Conservation (phyloP, 2,113 vertebrate species). For the Apodemus sylvaticus region DNA sequence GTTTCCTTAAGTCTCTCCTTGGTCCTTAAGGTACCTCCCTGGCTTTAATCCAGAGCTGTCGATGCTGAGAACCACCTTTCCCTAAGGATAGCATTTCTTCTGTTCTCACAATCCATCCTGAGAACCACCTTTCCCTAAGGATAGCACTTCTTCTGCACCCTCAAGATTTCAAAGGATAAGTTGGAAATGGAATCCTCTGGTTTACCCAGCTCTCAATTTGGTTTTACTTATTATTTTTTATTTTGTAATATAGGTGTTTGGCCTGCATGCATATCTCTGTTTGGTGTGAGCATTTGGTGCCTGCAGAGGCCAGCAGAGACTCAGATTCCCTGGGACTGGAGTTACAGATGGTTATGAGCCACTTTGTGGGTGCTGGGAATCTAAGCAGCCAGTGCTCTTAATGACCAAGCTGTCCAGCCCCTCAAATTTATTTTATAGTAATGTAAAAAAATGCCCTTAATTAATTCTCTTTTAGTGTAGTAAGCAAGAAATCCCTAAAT, state of each 20-base stretch:
- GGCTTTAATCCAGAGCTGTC: neutral
- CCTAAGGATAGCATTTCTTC: neutral
- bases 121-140: neutral
- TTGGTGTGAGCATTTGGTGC: neutral
- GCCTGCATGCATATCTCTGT: neutral
- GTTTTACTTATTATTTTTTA: neutral
- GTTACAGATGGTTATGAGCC: no score
- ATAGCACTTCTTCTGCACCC: neutral
- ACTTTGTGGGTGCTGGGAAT: neutral
- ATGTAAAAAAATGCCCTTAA: neutral
- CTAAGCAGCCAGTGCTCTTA: neutral
- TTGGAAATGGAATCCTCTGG: constrained; percentile 3
- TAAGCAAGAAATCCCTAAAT: neutral
- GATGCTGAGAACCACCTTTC: neutral
- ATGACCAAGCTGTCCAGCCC: neutral
- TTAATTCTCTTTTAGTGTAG: neutral
- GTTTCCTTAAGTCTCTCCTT: neutral
- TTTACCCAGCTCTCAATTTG: constrained; percentile 20
- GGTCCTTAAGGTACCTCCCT: neutral
- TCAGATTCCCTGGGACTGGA: neutral
- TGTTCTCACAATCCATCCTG: neutral
- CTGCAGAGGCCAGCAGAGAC: neutral
- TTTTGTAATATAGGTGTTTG: neutral
- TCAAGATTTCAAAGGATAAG: neutral
- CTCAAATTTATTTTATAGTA: constrained; percentile 33